Conservation (phyloP, 2,888 invertebrate genomes). For the Gonocerus acuteangulatus region DNA sequence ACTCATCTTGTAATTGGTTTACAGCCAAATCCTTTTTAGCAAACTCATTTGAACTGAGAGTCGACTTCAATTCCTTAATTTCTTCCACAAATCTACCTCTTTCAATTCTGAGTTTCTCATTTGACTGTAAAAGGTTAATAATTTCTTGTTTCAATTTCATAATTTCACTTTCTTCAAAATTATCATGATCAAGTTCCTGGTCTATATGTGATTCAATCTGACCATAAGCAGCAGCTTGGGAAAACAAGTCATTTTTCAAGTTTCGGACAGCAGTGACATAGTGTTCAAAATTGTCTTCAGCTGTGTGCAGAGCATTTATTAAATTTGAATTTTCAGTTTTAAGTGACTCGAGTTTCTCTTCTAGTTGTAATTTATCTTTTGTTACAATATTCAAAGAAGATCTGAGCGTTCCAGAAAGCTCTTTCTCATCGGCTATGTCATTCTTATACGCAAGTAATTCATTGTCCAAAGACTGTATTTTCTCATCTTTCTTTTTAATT, state of each 20-base stretch:
- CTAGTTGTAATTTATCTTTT: constrained; percentile 45
- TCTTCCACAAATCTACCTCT: constrained; percentile 37
- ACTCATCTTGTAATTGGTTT: constrained; percentile 4
- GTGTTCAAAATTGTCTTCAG: constrained; percentile 16
- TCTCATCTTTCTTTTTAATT: constrained; percentile 41
- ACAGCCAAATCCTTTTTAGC: constrained; percentile 17
- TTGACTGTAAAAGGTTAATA: constrained; percentile 23
- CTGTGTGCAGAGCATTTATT: not conserved
- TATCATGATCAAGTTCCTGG: constrained; percentile 12
- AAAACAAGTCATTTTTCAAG: constrained; percentile 24
- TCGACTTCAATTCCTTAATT: constrained; percentile 5
- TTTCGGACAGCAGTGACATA: constrained; percentile 22
- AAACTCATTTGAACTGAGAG: not conserved
- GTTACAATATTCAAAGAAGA: constrained; percentile 2
- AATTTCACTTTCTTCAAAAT: constrained; percentile 42
- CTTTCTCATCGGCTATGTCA: constrained; percentile 32
- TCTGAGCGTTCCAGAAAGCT: constrained; percentile 5
- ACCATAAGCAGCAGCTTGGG: not conserved
- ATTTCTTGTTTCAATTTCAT: constrained; percentile 38
- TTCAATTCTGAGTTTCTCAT: constrained; percentile 40
- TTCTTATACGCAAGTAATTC: constrained; percentile 47
- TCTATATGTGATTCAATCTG: not conserved
- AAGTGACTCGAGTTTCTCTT: constrained; percentile 39
- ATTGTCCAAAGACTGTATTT: constrained; percentile 45
- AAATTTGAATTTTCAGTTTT: constrained; percentile 22